Evolutionary conservation across 2,113 vertebrate species (phyloP).

Genomic region (Sebastes schlegelii): DNA sequence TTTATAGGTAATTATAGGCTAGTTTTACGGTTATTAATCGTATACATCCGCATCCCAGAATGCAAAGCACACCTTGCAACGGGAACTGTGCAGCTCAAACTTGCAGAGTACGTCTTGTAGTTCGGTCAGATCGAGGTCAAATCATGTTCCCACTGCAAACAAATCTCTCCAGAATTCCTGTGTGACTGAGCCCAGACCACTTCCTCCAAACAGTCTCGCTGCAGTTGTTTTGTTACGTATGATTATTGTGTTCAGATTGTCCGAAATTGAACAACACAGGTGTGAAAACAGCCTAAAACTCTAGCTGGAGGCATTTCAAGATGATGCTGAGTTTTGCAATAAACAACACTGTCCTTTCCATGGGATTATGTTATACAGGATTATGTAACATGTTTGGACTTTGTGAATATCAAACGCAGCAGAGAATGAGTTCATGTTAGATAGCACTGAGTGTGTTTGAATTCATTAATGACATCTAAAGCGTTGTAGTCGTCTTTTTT

Average conservation of each 20-base stretch:
- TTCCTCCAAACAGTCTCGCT: not conserved
- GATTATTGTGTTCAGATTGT: not conserved
- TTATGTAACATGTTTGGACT: slow-evolving; percentile 33
- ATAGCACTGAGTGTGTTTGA: too few species aligned
- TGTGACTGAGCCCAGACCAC: not conserved
- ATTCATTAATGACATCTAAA: not conserved
- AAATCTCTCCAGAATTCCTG: not conserved
- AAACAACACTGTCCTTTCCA: slow-evolving; percentile 39
- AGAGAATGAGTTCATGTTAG: not conserved
- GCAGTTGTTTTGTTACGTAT: not conserved
- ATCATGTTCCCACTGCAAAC: not conserved
- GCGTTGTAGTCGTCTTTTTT: not conserved
- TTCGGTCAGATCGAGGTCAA: not conserved
- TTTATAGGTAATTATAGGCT: not conserved
- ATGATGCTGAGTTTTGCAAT: slow-evolving; percentile 34
- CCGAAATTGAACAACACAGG: not conserved
- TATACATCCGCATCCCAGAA: not conserved
- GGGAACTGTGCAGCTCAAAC: not conserved
- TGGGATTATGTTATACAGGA: slow-evolving; percentile 23
- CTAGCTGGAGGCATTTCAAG: slow-evolving; percentile 34
- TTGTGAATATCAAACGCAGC: not conserved
- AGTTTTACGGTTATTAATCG: not conserved
- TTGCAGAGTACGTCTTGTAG: not conserved
- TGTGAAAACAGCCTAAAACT: not conserved
- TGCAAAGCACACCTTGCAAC: not conserved